Base-by-base conservation (phyloP, 2,113 vertebrate species). In the Paraplagusia blochii region DNA sequence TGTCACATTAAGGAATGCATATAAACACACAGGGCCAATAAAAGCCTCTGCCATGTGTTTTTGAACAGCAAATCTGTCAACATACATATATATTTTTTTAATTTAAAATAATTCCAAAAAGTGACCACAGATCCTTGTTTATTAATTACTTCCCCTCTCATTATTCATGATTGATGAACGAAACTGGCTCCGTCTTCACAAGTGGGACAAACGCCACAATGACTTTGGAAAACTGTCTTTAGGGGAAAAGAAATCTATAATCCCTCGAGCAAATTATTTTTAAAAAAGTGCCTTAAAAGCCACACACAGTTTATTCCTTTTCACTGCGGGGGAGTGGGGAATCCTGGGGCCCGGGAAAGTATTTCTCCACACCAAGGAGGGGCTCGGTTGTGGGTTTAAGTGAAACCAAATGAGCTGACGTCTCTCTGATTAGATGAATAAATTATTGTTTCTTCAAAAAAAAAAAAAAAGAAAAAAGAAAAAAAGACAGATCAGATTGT, bases 381-480 rank as follows among this genome's bases (percentile, higher is more conserved):
- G 44, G 39, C 48, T 34, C 29, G 17, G 50, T 68, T 54, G 62
- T 66, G 63, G 65, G 46, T 69, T 76, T 81, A 78, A 83, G 69
- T 80, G 74, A 81, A 87, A 80, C 78, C 78, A 77, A 83, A 76
- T 80, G 79, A 74, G 63, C 60, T 19, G 44, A 66, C 58, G 76
- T 73, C 47, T 67, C 42, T 40, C 44, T 70, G 69, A 77, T 79
- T 68, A 69, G 83, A 77, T 44, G 68, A 55, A 3, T 11, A 53
- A 71, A 72, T 76, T 80, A 58, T 79, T 77, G 61, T 80, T 77
- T 60, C 62, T 70, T 67, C 34, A 43, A 19, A 61, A 60, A 48
- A n/a, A n/a, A n/a, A n/a, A n/a, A n/a, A n/a, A n/a, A n/a, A n/a
- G n/a, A n/a, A n/a, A n/a, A n/a, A n/a, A n/a, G n/a, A n/a, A n/a